A percentile compares a stretch with the other conserved stretches of the same genome.
phyloP scores from a whole-genome alignment of 2,113 vertebrate species.

The Alethe diademata region DNA sequence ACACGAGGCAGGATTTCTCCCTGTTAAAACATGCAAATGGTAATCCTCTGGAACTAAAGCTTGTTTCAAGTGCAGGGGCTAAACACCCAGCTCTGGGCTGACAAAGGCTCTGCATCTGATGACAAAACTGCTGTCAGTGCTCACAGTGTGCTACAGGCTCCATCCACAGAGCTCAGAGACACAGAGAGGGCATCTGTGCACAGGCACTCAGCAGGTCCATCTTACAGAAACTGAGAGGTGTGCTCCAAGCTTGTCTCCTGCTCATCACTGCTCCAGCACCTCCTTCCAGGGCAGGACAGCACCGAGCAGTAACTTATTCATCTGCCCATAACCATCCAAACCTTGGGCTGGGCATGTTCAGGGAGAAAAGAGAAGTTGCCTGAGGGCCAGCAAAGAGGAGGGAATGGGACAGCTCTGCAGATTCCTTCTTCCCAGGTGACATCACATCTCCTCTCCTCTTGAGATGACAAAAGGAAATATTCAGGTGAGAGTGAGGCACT shows the following conservation, averaged over 20 bases:
- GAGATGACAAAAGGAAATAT: background rate
- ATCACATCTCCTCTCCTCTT: background rate
- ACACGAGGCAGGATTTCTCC: background rate
- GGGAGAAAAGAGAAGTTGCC: background rate
- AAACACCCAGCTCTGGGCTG: background rate
- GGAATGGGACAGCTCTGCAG: background rate
- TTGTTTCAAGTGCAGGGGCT: background rate
- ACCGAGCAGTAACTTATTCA: fast-evolving
- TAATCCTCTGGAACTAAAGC: background rate
- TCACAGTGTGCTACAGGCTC: fast-evolving
- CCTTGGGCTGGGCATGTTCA: fast-evolving
- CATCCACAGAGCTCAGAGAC: background rate
- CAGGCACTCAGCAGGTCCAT: fast-evolving
- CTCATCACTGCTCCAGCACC: background rate
- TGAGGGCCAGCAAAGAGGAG: background rate
- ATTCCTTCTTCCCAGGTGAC: background rate
- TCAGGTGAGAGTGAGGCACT: background rate
- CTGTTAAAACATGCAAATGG: fast-evolving
- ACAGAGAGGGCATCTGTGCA: fast-evolving
- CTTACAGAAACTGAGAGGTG: fast-evolving
- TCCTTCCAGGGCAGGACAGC: background rate
- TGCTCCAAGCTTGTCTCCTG: fast-evolving
- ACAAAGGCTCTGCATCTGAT: background rate
- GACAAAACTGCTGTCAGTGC: background rate
- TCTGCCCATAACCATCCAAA: background rate